Evolutionary conservation across 2,888 invertebrate species (phyloP).

Genomic region (Amphipoea lucens): DNA sequence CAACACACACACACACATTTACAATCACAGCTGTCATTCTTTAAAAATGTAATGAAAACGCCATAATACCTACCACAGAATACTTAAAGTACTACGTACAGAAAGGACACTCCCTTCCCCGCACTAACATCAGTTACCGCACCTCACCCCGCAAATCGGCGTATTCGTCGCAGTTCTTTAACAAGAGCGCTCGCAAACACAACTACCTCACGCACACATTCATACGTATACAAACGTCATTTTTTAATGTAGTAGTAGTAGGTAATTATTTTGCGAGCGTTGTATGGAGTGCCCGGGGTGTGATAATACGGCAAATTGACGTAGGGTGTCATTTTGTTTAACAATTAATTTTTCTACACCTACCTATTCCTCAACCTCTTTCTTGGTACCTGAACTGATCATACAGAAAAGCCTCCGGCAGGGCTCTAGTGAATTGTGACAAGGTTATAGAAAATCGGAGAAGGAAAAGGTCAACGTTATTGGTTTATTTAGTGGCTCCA

Average conservation of each 20-base stretch:
- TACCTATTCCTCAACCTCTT: not conserved
- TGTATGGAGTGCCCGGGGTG: too few relatives aligned
- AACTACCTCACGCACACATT: too few relatives aligned
- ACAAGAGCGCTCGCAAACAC: too few relatives aligned
- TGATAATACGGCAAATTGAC: not conserved
- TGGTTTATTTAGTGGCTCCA: conserved; percentile 37
- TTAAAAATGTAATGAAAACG: not conserved
- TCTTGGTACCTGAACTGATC: not conserved
- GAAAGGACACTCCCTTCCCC: too few relatives aligned
- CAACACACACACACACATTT: not conserved
- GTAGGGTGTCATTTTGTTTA: not conserved
- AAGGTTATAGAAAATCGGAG: conserved; percentile 27
- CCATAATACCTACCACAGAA: too few relatives aligned
- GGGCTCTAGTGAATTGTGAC: not conserved
- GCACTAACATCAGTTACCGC: too few relatives aligned
- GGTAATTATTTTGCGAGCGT: too few relatives aligned
- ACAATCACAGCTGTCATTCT: not conserved
- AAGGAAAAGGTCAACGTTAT: conserved; percentile 34
- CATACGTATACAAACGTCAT: too few relatives aligned
- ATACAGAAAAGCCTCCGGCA: not conserved
- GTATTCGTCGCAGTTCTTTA: too few relatives aligned
- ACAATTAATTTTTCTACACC: not conserved
- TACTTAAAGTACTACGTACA: too few relatives aligned
- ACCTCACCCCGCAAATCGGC: too few relatives aligned
- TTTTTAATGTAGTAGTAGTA: too few relatives aligned